Conservation (phyloP, 2,113 vertebrate genomes). For the Nibea albiflora region DNA sequence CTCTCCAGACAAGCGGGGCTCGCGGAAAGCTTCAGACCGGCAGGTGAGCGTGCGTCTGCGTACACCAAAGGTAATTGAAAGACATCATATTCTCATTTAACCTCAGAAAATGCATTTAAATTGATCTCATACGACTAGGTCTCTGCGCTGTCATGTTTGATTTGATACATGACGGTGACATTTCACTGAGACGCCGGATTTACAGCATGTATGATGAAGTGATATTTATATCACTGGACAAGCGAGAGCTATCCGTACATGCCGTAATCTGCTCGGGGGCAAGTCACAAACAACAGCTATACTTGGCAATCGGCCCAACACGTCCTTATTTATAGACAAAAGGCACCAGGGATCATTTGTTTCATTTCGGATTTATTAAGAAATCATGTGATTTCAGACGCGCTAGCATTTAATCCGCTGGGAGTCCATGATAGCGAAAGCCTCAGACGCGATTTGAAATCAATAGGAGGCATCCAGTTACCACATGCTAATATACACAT, state of each 20-base stretch:
- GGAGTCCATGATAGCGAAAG: constrained; percentile 44
- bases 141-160: constrained; percentile 49
- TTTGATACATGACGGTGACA: constrained; percentile 47
- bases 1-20: neutral
- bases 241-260: constrained; percentile 30
- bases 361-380: constrained; percentile 27
- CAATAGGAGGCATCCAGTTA: constrained; percentile 60
- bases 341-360: constrained; percentile 32
- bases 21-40: neutral
- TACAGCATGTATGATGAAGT: constrained; percentile 21
- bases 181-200: constrained; percentile 30
- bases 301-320: neutral
- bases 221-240: constrained; percentile 47
- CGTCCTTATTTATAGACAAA: constrained; percentile 25
- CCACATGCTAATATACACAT: constrained; percentile 27
- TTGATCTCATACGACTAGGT: constrained; percentile 19
- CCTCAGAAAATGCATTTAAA: constrained; percentile 38
- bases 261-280: constrained; percentile 29
- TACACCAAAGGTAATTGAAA: no score
- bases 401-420: constrained; percentile 16
- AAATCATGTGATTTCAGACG: constrained; percentile 17
- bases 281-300: constrained; percentile 13
- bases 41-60: no score
- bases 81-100: constrained; percentile 18
- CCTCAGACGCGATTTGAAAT: constrained; percentile 61